Conservation (phyloP, 2,797 vertebrate species). For the Melanotaenia nigrans region DNA sequence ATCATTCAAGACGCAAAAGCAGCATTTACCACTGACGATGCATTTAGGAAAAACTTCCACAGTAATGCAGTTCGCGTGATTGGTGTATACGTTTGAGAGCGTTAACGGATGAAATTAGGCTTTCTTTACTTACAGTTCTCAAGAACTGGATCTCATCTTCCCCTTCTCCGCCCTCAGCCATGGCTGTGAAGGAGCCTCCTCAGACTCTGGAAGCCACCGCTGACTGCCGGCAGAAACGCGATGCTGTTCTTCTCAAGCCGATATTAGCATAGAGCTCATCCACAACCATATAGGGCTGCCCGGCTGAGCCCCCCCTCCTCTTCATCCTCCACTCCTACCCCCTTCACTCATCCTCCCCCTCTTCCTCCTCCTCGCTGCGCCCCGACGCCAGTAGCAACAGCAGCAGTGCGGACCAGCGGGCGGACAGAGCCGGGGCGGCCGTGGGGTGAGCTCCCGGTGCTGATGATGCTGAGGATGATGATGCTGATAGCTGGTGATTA, state of each 20-base stretch:
- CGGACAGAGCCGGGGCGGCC: conserved; percentile 26
- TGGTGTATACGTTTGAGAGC: neutral
- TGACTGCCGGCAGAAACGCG: conserved; percentile 83
- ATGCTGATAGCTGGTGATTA: conserved; percentile 1
- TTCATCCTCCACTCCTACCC: conserved; percentile 28
- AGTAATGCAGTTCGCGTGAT: conserved; percentile 22
- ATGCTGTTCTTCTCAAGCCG: conserved; percentile 83
- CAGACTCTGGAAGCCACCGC: conserved; percentile 87
- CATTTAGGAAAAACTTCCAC: conserved; percentile 42
- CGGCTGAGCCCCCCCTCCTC: conserved; percentile 47
- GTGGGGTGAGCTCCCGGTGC: conserved; percentile 22
- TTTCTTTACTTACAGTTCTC: conserved; percentile 92
- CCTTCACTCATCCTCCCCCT: neutral
- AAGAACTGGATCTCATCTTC: conserved; percentile 99
- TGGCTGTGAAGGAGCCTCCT: conserved; percentile 92
- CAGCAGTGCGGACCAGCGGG: conserved; percentile 58
- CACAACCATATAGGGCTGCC: conserved; percentile 94
- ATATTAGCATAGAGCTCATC: conserved; percentile 94
- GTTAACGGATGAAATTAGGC: conserved; percentile 9
- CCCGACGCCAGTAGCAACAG: conserved; percentile 34
- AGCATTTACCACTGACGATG: conserved; percentile 9
- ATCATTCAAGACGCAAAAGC: conserved; percentile 10
- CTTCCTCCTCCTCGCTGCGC: conserved; percentile 32
- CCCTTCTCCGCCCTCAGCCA: conserved; percentile 96
- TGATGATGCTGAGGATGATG: conserved; percentile 9